Evolutionary conservation across 1,140 invertebrate species (phyloP), one percentile per base, ranked within the genome.

Genomic region (Adoxophyes honmai): DNA sequence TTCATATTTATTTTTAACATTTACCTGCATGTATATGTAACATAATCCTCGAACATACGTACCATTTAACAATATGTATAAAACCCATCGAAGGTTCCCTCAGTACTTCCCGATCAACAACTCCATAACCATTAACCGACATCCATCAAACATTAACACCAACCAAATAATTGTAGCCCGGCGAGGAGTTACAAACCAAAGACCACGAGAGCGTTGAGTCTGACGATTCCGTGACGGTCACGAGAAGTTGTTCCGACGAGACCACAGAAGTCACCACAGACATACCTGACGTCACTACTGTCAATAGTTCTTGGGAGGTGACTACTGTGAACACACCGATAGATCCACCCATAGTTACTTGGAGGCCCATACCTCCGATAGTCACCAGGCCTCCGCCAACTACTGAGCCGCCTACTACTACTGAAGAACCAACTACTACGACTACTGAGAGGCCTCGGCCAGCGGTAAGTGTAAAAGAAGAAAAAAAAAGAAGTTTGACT

Each of bases 301-400:
- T 18, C 2, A 18, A 15, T 2, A 44, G 14, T 11, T 15, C 18
- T 4, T 13, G 14, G 14, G 0, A 28, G 6, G 11, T 28, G 9
- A 11, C 21, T 11, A 28, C 42, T 10, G 39, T 10, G 8, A 11
- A 9, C 34, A 10, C 33, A 10, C 34, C 4, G 4, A 5, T 34
- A 4, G n/a, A 9, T 1, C 3, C 1, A 11, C 8, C 34, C 34
- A 1, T 11, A 9, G 9, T 11, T 36, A 36, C n/a, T 2, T 11
- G 8, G 34, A 8, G 10, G 2, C 0, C 39, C 1, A 4, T 14
- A 16, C 16, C 6, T 52, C 39, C 42, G 4, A 10, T 6, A 64
- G 58, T 55, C 62, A 53, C 13, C 60, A 70, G 14, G 61, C 64
- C 44, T 16, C 16, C 14, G 8, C 11, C 51, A 54, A 11, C 28